Base-by-base conservation (phyloP, 1,140 invertebrate species). In the Cherax quadricarinatus region DNA sequence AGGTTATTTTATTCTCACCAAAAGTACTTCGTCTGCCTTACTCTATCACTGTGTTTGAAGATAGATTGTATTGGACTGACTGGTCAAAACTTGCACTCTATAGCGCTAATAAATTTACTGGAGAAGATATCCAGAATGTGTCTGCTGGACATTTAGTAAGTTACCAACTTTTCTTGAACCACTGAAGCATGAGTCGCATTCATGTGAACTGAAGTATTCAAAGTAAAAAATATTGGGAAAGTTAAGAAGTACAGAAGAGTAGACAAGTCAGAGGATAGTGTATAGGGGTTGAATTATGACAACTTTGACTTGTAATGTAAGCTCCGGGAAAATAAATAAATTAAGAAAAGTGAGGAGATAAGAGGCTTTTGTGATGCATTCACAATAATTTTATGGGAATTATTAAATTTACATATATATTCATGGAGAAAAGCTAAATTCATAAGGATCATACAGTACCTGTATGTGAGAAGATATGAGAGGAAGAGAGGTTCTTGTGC, bases 61-160 rank as follows among this genome's bases (percentile, higher is more conserved):
- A 97, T 94, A 96, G 96, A 94, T 96, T 98, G 24, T 98, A 98
- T 95, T 99, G 98, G 97, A 98, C 97, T 41, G 98, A 99, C 95
- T 99, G 98, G 98, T 97, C 98, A 95, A 97, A 97, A 57, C 98
- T 98, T 95, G 96, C 97, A 21, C 95, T 98, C 16, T 98, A 98
- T 95, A 96, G 97, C 93, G 98, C 98, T 94, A 96, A 98, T 93
- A 98, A 98, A 94, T 96, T 96, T 94, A 96, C 96, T 51, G 96
- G 96, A 5, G 95, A 96, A 24, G 96, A 96, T 92, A 97, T 97
- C 94, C 96, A 96, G 93, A 95, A 97, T 12, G 96, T 98, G 84
- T 97, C 97, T n/a, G 96, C 97, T 3, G 95, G 97, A 6, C 96
- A 97, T 94, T 96, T 97, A 96, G 97, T 97, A 95, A 95, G 93